Conservation (phyloP, 1,140 invertebrate species). For the Atta cephalotes region DNA sequence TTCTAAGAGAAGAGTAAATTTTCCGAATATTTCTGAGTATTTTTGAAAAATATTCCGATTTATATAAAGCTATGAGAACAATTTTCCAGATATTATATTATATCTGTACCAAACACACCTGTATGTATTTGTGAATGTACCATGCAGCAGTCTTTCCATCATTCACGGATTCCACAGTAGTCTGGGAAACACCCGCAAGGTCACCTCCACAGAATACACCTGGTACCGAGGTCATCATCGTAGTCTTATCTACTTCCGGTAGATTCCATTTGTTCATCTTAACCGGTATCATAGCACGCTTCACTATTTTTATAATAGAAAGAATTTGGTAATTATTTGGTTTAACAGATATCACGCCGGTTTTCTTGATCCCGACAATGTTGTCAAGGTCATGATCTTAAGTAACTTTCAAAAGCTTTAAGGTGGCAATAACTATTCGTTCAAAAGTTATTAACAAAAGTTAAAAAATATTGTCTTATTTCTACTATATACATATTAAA, state of each 20-base stretch:
- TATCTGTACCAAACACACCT: conserved; percentile 86
- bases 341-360: too few relatives aligned
- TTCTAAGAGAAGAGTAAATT: too few relatives aligned
- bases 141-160: conserved; percentile 99
- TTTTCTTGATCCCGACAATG: too few relatives aligned
- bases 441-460: too few relatives aligned
- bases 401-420: too few relatives aligned
- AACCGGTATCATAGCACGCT: conserved; percentile 92
- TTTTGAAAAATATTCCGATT: too few relatives aligned
- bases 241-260: conserved; percentile 92
- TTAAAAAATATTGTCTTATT: too few relatives aligned
- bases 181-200: conserved; percentile 96
- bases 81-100: background rate
- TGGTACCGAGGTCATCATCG: conserved; percentile 92
- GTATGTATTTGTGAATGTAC: conserved; percentile 97
- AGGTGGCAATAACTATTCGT: too few relatives aligned
- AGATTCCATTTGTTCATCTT: conserved; percentile 92
- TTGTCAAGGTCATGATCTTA: too few relatives aligned
- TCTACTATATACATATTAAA: too few relatives aligned
- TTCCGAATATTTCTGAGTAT: too few relatives aligned
- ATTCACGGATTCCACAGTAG: conserved; percentile 99
- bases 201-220: conserved; percentile 98
- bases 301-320: conserved; percentile 51
- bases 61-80: too few relatives aligned
- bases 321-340: background rate